phyloP scores from a whole-genome alignment of 2,888 invertebrate species.

The Abrostola triplasia region DNA sequence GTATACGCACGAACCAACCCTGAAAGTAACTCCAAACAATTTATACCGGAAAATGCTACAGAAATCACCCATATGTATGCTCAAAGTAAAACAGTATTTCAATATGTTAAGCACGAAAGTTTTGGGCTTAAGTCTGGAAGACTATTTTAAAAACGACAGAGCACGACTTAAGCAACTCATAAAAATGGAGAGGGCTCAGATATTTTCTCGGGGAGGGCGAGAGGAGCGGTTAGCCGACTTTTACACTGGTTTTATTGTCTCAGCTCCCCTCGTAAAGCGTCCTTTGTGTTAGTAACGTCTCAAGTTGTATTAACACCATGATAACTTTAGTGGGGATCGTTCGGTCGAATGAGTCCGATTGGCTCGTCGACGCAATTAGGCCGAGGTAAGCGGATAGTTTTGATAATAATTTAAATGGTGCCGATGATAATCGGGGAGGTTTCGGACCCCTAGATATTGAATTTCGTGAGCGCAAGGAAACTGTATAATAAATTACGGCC shows the following conservation, averaged over 20 bases:
- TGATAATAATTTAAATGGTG: slow-evolving; percentile 82
- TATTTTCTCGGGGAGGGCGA: slow-evolving; percentile 71
- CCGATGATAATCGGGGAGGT: slow-evolving; percentile 72
- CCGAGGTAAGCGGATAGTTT: slow-evolving; percentile 76
- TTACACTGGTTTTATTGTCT: slow-evolving; percentile 86
- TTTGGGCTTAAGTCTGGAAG: slow-evolving; percentile 61
- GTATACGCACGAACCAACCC: slow-evolving; percentile 66
- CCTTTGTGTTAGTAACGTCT: slow-evolving; percentile 83
- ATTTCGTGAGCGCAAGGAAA: slow-evolving; percentile 75
- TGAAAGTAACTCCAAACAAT: slow-evolving; percentile 53
- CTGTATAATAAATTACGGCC: slow-evolving; percentile 79
- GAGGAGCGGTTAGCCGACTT: slow-evolving; percentile 82
- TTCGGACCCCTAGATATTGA: slow-evolving; percentile 79
- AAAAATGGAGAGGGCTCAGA: slow-evolving; percentile 76
- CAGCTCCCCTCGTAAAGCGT: slow-evolving; percentile 78
- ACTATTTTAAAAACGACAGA: slow-evolving; percentile 78
- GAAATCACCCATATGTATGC: slow-evolving; percentile 19
- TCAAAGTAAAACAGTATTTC: slow-evolving; percentile 64
- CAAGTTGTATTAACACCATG: slow-evolving; percentile 82
- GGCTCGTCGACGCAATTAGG: slow-evolving; percentile 74
- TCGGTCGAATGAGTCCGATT: slow-evolving; percentile 60
- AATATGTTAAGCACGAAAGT: slow-evolving; percentile 68
- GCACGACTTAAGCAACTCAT: slow-evolving; percentile 77
- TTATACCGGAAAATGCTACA: slow-evolving; percentile 41
- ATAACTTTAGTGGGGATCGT: slow-evolving; percentile 76